A percentile compares a stretch with the other conserved stretches of the same genome.
These are phyloP conservation scores for Tautogolabrus adspersus DNA, from an alignment of 2,113 vertebrate genomes.

Conservation along the genomic window DNA sequence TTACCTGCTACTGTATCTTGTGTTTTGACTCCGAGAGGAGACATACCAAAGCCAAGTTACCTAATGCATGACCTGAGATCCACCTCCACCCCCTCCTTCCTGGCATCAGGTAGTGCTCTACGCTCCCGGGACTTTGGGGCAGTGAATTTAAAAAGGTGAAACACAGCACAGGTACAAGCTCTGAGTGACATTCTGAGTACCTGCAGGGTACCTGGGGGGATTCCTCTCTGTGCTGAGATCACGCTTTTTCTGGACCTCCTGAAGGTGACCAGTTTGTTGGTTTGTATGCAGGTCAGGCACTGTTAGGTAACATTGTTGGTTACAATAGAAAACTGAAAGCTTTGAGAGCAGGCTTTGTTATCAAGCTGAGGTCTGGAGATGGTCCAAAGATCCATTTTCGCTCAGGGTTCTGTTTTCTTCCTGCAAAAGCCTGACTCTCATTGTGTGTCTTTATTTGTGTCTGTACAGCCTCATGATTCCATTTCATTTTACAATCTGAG, in stretches of 20 bases:
- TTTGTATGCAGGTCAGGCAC: slow-evolving; percentile 38
- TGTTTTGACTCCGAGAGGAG: slow-evolving; percentile 37
- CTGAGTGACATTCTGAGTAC: slow-evolving; percentile 52
- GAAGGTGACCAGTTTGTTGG: slow-evolving; percentile 24
- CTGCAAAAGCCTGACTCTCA: background rate
- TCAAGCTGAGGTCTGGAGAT: slow-evolving; percentile 24
- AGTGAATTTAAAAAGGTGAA: slow-evolving; percentile 25
- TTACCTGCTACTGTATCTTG: slow-evolving; percentile 46
- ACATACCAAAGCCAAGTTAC: slow-evolving; percentile 37
- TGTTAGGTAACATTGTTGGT: slow-evolving; percentile 34
- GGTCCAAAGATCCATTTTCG: slow-evolving; percentile 23
- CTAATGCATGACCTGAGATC: slow-evolving; percentile 48
- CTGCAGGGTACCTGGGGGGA: slow-evolving; percentile 20
- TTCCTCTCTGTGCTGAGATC: slow-evolving; percentile 44
- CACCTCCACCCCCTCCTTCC: background rate
- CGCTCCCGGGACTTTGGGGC: slow-evolving; percentile 20
- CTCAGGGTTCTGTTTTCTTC: slow-evolving; percentile 14
- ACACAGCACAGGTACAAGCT: slow-evolving; percentile 18
- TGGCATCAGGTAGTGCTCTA: background rate
- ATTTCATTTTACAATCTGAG: background rate
- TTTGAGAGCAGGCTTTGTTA: slow-evolving; percentile 33
- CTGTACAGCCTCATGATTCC: background rate
- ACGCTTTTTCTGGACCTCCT: slow-evolving; percentile 43
- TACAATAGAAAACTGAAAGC: slow-evolving; percentile 31
- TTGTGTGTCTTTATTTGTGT: background rate